Evolutionary conservation across 2,113 vertebrate species (phyloP).

Genomic region (Malurus elegans): DNA sequence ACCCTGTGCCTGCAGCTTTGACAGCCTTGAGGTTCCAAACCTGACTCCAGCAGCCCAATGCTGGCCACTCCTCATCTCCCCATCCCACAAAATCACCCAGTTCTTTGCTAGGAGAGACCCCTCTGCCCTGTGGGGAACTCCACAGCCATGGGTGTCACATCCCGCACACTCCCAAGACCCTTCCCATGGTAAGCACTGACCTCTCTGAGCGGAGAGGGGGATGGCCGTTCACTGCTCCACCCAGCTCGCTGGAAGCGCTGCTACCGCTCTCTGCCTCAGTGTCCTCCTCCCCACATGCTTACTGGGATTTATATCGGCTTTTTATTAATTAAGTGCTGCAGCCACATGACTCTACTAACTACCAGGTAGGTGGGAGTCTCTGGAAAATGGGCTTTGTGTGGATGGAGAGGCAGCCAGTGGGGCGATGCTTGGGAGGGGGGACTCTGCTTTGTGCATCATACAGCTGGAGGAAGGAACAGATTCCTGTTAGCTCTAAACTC

Average conservation of each 20-base stretch:
- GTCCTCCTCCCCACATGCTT: conserved; percentile 2
- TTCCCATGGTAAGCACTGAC: background rate
- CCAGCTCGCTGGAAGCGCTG: background rate
- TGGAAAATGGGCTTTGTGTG: background rate
- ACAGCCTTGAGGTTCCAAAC: background rate
- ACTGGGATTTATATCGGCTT: conserved; percentile 34
- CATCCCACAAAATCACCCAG: background rate
- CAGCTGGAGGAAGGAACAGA: background rate
- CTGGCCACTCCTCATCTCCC: background rate
- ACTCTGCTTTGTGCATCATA: background rate
- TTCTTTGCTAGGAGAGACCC: background rate
- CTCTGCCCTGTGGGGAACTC: accelerated
- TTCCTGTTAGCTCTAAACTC: background rate
- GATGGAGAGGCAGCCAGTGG: background rate
- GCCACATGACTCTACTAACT: conserved; percentile 54
- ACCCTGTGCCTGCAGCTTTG: background rate
- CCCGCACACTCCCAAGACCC: background rate
- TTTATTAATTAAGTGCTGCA: conserved; percentile 50
- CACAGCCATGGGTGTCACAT: accelerated
- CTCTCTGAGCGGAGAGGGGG: background rate
- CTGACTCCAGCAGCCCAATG: background rate
- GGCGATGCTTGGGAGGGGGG: background rate
- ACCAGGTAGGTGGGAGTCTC: conserved; percentile 45
- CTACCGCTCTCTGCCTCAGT: background rate
- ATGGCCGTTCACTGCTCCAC: background rate